Percentiles rank a stretch among this genome's conserved stretches.
These are phyloP conservation scores for Ursus arctos DNA, from an alignment of 2,113 vertebrate species.

Conservation along the genomic window DNA sequence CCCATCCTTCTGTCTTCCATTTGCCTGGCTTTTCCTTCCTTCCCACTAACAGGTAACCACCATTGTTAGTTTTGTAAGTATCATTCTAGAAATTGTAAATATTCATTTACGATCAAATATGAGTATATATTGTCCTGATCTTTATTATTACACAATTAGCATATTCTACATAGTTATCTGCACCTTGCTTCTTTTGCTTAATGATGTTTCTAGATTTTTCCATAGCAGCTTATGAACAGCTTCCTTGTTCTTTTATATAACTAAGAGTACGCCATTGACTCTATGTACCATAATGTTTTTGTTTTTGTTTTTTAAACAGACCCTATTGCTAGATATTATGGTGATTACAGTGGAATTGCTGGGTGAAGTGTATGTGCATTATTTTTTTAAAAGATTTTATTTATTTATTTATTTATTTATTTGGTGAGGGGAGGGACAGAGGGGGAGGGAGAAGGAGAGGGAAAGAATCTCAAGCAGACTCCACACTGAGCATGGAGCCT, in stretches of 20 bases:
- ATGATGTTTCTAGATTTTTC: neutral
- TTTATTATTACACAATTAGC: neutral
- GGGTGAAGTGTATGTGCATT: neutral
- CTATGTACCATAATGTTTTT: neutral
- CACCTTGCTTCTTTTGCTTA: neutral
- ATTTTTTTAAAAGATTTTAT: neutral
- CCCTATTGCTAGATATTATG: neutral
- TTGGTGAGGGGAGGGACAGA: neutral
- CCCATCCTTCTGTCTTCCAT: neutral
- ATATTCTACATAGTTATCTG: neutral
- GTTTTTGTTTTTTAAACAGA: neutral
- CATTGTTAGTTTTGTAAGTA: neutral
- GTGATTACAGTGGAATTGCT: neutral
- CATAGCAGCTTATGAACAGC: neutral
- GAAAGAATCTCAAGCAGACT: neutral
- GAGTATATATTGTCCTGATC: neutral
- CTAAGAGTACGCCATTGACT: neutral
- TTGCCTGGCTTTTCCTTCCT: neutral
- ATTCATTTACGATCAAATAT: conserved; percentile 10
- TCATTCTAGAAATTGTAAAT: neutral
- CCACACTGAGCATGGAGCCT: neutral
- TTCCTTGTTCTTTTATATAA: neutral
- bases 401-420: neutral
- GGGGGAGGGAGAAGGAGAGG: neutral
- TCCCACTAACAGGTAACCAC: neutral